Base-by-base conservation (phyloP, 1,140 invertebrate species). In the Danaus melanippus region DNA sequence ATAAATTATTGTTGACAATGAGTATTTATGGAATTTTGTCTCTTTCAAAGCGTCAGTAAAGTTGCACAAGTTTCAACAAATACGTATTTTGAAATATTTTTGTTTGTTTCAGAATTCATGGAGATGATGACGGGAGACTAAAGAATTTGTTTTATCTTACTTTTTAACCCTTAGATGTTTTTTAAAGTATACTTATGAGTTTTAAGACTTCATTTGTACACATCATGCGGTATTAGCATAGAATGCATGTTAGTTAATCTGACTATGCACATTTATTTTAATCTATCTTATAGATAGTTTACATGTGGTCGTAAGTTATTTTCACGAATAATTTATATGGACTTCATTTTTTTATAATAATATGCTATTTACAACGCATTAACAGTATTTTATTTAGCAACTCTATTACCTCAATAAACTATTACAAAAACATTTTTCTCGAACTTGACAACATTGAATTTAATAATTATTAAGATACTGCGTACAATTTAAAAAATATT, bases 111-210 rank as follows among this genome's bases (percentile, higher is more conserved):
- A 94, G 93, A 94, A 88, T 94, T 94, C 86, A 94, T 94, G 92
- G 93, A 94, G 78, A 94, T 94, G 93, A 94, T 94, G 93, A 93
- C 93, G 76, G 93, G 93, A 76, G 92, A 94, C 84, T 93, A 90
- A 90, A 76, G 47, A 56, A 42, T 52, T 53, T 53, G 50, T 52
- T 52, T 69, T 74, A 84, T 78, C 79, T 76, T 78, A 80, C n/a
- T 70, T 58, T 72, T 15, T 15, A 15, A 74, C 63, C 54, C 65
- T 73, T 82, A 86, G 73, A 55, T 78, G 74, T 77, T 76, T 68
- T 74, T 71, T 67, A 75, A 60, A 74, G 56, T 77, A 66, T 62
- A 70, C 47, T 62, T 70, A 70, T 66, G 61, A 70, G 63, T 74
- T 70, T 49, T 58, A 71, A 74, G 71, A 79, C 76, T 80, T 76